These are phyloP conservation scores for Chelidonichthys spinosus DNA, from an alignment of 2,797 vertebrate species.

Conservation along the genomic window DNA sequence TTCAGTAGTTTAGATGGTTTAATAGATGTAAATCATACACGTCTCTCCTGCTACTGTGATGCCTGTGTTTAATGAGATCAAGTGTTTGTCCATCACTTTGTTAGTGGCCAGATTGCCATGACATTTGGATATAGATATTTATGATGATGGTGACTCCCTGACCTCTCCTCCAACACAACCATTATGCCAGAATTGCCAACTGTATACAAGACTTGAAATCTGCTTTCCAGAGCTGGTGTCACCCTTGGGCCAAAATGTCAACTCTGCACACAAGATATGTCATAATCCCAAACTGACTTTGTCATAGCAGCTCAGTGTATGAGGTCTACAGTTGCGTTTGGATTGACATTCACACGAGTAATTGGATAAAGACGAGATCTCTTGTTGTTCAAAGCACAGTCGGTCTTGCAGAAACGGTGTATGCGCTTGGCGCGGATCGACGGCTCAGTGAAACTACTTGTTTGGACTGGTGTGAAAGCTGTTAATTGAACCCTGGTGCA, in stretches of 20 bases:
- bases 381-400: not conserved
- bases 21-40: not conserved
- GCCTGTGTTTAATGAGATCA: not conserved
- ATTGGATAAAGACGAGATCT: not conserved
- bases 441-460: not conserved
- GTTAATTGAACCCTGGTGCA: not conserved
- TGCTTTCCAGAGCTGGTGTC: not conserved
- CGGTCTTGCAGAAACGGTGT: not conserved
- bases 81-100: not conserved
- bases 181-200: not conserved
- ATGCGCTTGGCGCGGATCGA: not conserved
- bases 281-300: slow-evolving; percentile 2
- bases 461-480: not conserved
- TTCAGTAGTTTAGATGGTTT: not conserved
- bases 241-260: slow-evolving; percentile 12
- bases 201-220: not conserved
- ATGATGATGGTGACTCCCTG: not conserved
- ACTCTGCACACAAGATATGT: not conserved
- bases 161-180: not conserved
- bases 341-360: not conserved
- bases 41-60: not conserved
- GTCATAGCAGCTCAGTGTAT: not conserved
- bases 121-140: slow-evolving; percentile 7
- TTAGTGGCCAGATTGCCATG: not conserved
- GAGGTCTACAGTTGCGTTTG: not conserved